Evolutionary conservation across 2,797 vertebrate species (phyloP).

Genomic region (Acomys russatus): DNA sequence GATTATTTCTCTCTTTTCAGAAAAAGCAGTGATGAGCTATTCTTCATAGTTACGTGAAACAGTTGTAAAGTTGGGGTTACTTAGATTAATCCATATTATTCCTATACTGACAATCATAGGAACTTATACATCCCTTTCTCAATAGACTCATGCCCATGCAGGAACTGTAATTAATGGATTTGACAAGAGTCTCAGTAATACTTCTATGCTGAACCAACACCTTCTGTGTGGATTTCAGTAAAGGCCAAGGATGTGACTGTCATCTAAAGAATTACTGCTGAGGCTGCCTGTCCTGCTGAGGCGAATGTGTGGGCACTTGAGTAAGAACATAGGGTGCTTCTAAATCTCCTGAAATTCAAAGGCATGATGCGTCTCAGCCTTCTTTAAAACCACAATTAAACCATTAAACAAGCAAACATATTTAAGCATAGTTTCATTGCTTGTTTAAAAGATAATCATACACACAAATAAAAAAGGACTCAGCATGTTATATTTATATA

Average conservation of each 20-base stretch:
- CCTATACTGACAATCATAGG: neutral
- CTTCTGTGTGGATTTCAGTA: neutral
- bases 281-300: neutral
- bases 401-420: neutral
- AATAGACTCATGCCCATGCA: neutral
- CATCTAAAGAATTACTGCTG: neutral
- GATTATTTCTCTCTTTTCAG: neutral
- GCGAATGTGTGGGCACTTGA: neutral
- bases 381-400: neutral
- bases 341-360: neutral
- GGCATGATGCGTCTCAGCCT: neutral
- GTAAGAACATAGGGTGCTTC: neutral
- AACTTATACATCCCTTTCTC: neutral
- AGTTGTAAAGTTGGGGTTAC: neutral
- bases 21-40: neutral
- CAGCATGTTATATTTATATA: neutral
- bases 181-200: neutral
- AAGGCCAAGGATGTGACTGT: neutral
- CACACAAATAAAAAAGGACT: neutral
- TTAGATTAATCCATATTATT: neutral
- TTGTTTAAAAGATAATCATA: neutral
- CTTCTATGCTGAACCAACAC: conserved; percentile 20
- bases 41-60: neutral
- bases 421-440: neutral
- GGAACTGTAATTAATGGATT: neutral